Evolutionary conservation across 2,888 invertebrate genomes (phyloP), one percentile per base, ranked within the genome.

Genomic region (Acholoe squamosa): DNA sequence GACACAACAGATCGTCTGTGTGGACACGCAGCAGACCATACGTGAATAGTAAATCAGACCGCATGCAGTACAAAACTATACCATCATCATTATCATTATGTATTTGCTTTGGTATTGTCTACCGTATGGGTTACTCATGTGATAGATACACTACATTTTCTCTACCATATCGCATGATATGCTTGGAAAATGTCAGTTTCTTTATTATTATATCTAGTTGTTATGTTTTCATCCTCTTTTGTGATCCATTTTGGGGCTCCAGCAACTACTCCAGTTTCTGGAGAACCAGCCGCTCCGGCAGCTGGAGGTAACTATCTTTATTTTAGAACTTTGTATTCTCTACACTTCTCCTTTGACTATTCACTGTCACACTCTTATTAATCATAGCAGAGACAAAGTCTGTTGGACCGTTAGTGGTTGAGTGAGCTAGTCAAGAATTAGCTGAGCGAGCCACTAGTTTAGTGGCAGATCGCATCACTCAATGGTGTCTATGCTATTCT

Each of bases 141-240:
- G 14, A 28, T 28, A 71, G 71, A 25, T 28, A 28, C 71, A 16
- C 31, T 28, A 71, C 71, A 71, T 71, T 71, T 71, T 71, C 80
- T 80, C 43, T 33, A 34, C 43, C 33, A 43, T 43, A 80, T 80
- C 43, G 80, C 80, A 80, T 80, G 80, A 80, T 43, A 80, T 80
- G 80, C n/a, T 33, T 43, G 33, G 80, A 80, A 43, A 80, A 80
- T 80, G 80, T 43, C 22, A 22, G 76, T 80, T 33, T 80, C 16
- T 33, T n/a, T 80, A 43, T 43, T 43, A 43, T 43, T 43, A 43
- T 43, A 43, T 80, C 43, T 43, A 80, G 80, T 80, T 80, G 80
- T 80, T 80, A 33, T 80, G 33, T 80, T 80, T 80, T 80, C 80
- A 80, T 43, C 76, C 80, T 80, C 34, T 43, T 80, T 43, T 43